A percentile compares a stretch with the other conserved stretches of the same genome.
These are phyloP conservation scores for Myrmecophaga tridactyla DNA, from an alignment of 2,113 vertebrate species.

Conservation along the genomic window DNA sequence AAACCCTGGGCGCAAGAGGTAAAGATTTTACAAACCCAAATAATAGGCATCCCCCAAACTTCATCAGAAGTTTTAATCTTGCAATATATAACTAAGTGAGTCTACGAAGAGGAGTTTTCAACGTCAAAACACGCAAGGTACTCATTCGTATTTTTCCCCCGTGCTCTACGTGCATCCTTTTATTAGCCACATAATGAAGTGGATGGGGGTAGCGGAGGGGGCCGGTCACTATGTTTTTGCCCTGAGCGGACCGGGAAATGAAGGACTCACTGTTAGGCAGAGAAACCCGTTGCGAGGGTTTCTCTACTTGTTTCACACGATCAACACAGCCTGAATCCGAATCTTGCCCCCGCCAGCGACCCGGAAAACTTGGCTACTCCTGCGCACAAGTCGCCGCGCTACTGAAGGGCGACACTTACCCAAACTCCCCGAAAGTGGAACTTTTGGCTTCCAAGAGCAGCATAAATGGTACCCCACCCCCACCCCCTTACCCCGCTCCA, in stretches of 20 bases:
- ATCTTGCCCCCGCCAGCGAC: no score
- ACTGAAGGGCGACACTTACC: fast-evolving
- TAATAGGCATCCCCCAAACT: neutral
- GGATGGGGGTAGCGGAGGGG: neutral
- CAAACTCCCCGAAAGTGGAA: neutral
- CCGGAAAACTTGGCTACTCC: neutral
- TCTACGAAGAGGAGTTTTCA: neutral
- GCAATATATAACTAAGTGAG: neutral
- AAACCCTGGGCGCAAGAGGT: neutral
- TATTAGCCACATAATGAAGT: neutral
- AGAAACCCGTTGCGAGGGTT: neutral
- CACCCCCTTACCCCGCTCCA: neutral
- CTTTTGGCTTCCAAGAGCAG: neutral
- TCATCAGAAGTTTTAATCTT: neutral
- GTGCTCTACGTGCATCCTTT: neutral
- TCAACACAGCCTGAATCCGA: neutral
- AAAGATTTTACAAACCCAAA: neutral
- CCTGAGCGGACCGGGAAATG: neutral
- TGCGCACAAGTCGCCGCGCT: no score
- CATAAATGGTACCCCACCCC: no score
- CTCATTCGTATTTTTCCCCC: neutral
- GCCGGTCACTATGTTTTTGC: no score
- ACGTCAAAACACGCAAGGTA: neutral
- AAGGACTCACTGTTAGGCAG: neutral
- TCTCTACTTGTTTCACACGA: fast-evolving